Conservation (phyloP, 92 coral and sea anemone genomes). For the Galaxea fascicularis region DNA sequence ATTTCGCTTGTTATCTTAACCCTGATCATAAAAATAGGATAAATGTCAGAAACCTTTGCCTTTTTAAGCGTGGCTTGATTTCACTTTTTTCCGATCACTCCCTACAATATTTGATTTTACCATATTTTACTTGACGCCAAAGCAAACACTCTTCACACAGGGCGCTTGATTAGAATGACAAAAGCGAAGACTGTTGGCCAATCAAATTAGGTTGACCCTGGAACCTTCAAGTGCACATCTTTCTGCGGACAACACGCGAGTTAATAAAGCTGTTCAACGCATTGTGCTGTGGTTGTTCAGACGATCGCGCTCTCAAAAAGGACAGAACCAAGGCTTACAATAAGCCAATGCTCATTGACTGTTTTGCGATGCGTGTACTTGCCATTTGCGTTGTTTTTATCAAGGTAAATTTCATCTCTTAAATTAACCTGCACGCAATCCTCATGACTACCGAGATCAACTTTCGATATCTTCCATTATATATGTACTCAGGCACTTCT, state of each 20-base stretch:
- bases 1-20: background rate
- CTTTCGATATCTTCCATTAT: background rate
- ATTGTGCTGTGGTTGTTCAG: background rate
- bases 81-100: background rate
- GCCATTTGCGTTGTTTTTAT: background rate
- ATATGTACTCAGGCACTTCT: background rate
- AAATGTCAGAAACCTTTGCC: background rate
- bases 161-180: slow-evolving; percentile 23
- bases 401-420: slow-evolving; percentile 1
- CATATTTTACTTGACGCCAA: too few species aligned
- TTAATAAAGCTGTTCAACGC: background rate
- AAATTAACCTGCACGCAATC: background rate
- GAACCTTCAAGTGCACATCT: slow-evolving; percentile 23
- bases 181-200: slow-evolving; percentile 7
- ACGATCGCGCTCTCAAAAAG: background rate
- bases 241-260: background rate
- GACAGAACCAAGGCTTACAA: background rate
- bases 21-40: background rate
- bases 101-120: background rate
- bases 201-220: slow-evolving; percentile 28
- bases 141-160: slow-evolving; percentile 1
- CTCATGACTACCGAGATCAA: background rate
- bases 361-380: slow-evolving; percentile 1
- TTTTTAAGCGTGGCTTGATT: background rate
- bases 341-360: background rate